Base-by-base conservation (phyloP, 2,888 invertebrate genomes). In the Netelia fuscicornis region DNA sequence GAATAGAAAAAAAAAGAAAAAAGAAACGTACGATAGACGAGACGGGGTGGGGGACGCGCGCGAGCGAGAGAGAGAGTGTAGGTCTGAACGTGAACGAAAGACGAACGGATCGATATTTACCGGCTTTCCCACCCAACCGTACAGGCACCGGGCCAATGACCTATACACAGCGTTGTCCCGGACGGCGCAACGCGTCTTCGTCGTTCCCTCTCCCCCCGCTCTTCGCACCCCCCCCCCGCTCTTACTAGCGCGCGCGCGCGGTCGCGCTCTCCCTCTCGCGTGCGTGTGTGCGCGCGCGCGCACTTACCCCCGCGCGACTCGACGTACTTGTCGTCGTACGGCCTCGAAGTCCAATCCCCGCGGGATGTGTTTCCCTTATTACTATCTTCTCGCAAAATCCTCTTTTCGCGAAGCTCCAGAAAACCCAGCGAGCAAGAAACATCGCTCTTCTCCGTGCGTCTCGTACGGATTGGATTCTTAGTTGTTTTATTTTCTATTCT, bases 81-180 rank as follows among this genome's bases (percentile, higher is more conserved):
- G 48, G 48, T 71, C 52, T 71, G 65, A 78, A 68, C 71, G 82
- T 64, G 56, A 84, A 82, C 79, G 82, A 70, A 84, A 79, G 88
- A 90, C 89, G 89, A 88, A 89, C 90, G 89, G 91, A 90, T 92
- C 92, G 92, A 92, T 92, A 92, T 91, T 91, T 90, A 90, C 89
- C 91, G 90, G 89, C 91, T 89, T 91, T 90, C 85, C 88, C 88
- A 75, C 52, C 78, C 81, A 37, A 81, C 77, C 56, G 58, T 87
- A 37, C 52, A 48, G 17, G 70, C 62, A 64, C 58, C 79, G 79
- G 92, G 92, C 88, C 91, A 92, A 91, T 89, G 92, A 91, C 91
- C 91, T 87, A 87, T 86, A 85, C 88, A 87, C 87, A 83, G 65
- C 54, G 62, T 74, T 83, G 23, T 79, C 74, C 65, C 71, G 62